Percentiles rank a stretch among this genome's conserved stretches.
Evolutionary conservation across 2,888 invertebrate genomes (phyloP).

Genomic region (Drosophila phalerata): DNA sequence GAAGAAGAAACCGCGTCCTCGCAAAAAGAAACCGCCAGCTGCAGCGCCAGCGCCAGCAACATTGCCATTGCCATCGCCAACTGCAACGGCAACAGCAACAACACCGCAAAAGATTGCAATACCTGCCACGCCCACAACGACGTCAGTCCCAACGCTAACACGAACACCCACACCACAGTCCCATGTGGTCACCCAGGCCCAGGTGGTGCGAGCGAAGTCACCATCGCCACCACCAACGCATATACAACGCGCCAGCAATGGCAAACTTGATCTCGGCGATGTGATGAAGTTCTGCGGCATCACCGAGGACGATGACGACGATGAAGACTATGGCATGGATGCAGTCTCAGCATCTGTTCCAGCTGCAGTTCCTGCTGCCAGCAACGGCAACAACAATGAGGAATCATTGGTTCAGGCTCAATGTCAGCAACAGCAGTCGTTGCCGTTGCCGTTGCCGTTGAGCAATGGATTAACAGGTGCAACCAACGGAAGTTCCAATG

Average conservation of each 20-base stretch:
- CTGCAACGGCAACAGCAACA: conserved; percentile 28
- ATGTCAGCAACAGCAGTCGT: not conserved
- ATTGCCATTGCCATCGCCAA: conserved; percentile 22
- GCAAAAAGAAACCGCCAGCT: conserved; percentile 75
- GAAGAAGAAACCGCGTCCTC: conserved; percentile 78
- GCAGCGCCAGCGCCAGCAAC: conserved; percentile 33
- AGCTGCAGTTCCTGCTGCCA: conserved; percentile 23
- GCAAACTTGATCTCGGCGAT: conserved; percentile 89
- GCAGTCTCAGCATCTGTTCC: conserved; percentile 21
- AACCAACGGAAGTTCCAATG: conserved; percentile 50
- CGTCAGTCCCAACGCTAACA: conserved; percentile 27
- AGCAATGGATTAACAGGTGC: conserved; percentile 25
- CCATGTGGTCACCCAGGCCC: conserved; percentile 11
- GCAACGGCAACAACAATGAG: conserved; percentile 28
- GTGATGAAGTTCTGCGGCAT: conserved; percentile 91
- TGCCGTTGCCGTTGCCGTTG: conserved; percentile 15
- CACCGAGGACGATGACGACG: conserved; percentile 89
- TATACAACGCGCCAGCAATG: conserved; percentile 82
- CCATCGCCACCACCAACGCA: conserved; percentile 73
- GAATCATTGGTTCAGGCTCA: conserved; percentile 37
- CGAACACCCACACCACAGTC: conserved; percentile 37
- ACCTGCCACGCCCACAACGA: conserved; percentile 44
- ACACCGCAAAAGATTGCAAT: conserved; percentile 62
- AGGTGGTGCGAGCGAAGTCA: conserved; percentile 39
- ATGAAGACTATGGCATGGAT: conserved; percentile 87